Evolutionary conservation across 2,888 invertebrate genomes (phyloP), one percentile per base, ranked within the genome.

Genomic region (Priocnemis perturbator): DNA sequence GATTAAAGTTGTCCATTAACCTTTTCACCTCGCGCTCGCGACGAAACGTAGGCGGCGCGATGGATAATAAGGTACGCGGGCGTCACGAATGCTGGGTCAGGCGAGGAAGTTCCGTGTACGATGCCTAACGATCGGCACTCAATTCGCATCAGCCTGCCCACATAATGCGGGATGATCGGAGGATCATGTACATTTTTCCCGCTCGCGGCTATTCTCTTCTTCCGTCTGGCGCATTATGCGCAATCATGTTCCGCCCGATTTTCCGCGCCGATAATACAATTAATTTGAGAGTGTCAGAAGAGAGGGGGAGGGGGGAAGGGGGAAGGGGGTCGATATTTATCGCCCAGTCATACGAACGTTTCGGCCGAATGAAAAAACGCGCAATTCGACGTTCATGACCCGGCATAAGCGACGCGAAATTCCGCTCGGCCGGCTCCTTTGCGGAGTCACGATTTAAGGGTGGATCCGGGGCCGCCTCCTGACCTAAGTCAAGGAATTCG

Each of bases 1-100:
- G 75, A 79, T 79, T 79, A 79, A 79, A 70, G 67, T 56, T 55
- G 67, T 67, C 69, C 70, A 75, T 79, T 77, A 75, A 70, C 67
- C 66, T 69, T 68, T 68, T n/a, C n/a, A 65, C 44, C 74, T 61
- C 64, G 67, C 68, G 61, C 60, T 11, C 60, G n/a, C 55, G 60
- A 67, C 71, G 60, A 66, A 64, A n/a, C n/a, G n/a, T n/a, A n/a
- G n/a, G n/a, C n/a, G n/a, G n/a, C 63, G 60, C 69, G 68, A 21
- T 47, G 37, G 60, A 68, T 70, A 60, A 67, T 55, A 44, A 61
- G 37, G 56, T 57, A 56, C 44, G 44, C 44, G 26, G 26, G 3
- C 3, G 5, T 26, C 3, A 3, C 26, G 2, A 26, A 26, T 3
- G 2, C 2, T 48, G 14, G 55, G 21, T 37, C 26, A 26, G 26